Evolutionary conservation across 1,140 invertebrate genomes (phyloP).

Genomic region (Anagrus nilaparvatae): DNA sequence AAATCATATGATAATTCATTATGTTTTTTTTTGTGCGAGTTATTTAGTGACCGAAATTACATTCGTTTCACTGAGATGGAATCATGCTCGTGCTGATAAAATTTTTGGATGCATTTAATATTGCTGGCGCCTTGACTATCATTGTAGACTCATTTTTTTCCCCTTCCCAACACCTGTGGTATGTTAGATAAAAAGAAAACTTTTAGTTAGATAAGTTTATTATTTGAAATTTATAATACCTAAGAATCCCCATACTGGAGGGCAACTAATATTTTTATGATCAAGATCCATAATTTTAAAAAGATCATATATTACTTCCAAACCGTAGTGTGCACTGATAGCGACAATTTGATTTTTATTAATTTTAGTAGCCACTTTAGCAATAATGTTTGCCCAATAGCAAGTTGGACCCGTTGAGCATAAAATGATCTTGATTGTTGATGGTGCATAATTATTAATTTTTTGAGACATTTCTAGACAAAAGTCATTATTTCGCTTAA

Average conservation of each 20-base stretch:
- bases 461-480: conserved; percentile 12
- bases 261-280: conserved; percentile 17
- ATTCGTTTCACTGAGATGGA: no score
- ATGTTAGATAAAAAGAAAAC: no score
- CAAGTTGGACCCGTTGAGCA: conserved; percentile 20
- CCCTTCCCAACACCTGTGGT: no score
- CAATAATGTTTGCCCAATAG: conserved; percentile 18
- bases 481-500: conserved; percentile 14
- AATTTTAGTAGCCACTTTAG: conserved; percentile 15
- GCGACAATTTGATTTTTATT: conserved; percentile 19
- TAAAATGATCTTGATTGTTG: conserved; percentile 21
- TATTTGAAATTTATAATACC: conserved; percentile 11
- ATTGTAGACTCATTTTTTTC: no score
- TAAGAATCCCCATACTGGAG: conserved; percentile 24
- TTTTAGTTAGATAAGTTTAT: neutral
- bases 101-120: no score
- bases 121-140: no score
- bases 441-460: conserved; percentile 17
- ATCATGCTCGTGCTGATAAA: no score
- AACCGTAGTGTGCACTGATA: conserved; percentile 19
- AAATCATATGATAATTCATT: no score
- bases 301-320: conserved; percentile 16
- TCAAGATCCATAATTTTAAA: conserved; percentile 9
- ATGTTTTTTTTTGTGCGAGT: no score
- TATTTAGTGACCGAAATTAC: no score